Conservation (phyloP, 2,797 vertebrate species). For the Smutsia gigantea region DNA sequence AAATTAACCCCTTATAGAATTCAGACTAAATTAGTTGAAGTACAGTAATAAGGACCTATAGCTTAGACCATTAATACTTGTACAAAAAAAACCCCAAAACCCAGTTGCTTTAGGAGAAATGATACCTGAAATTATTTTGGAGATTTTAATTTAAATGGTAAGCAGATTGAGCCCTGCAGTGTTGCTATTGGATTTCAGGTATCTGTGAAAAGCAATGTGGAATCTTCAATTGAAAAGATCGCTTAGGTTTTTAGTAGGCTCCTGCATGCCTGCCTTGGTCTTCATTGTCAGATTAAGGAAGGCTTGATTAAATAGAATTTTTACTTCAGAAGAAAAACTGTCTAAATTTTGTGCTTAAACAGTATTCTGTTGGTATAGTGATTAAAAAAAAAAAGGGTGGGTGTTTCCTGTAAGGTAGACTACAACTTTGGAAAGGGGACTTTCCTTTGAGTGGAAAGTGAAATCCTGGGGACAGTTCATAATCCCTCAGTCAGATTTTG, state of each 20-base stretch:
- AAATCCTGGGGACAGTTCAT: neutral
- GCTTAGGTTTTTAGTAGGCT: constrained; percentile 39
- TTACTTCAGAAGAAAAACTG: constrained; percentile 29
- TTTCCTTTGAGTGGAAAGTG: constrained; percentile 42
- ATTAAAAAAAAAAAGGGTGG: neutral
- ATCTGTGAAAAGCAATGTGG: constrained; percentile 35
- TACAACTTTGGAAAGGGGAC: neutral
- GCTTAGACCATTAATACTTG: constrained; percentile 32
- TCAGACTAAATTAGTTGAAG: constrained; percentile 33
- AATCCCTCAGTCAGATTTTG: neutral
- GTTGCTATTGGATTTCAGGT: constrained; percentile 16
- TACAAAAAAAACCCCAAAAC: neutral
- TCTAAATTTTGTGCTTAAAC: constrained; percentile 7
- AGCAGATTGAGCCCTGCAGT: neutral
- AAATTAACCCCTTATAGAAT: constrained; percentile 27
- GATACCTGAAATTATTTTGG: constrained; percentile 11
- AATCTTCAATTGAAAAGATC: neutral
- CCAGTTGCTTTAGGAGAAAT: constrained; percentile 26
- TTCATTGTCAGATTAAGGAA: neutral
- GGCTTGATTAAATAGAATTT: constrained; percentile 5
- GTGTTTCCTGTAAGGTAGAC: constrained; percentile 28
- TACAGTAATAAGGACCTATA: neutral
- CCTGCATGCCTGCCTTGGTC: neutral
- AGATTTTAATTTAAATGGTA: constrained; percentile 48
- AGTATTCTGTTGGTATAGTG: neutral